phyloP scores from a whole-genome alignment of 2,797 vertebrate genomes.

The Paguma larvata region DNA sequence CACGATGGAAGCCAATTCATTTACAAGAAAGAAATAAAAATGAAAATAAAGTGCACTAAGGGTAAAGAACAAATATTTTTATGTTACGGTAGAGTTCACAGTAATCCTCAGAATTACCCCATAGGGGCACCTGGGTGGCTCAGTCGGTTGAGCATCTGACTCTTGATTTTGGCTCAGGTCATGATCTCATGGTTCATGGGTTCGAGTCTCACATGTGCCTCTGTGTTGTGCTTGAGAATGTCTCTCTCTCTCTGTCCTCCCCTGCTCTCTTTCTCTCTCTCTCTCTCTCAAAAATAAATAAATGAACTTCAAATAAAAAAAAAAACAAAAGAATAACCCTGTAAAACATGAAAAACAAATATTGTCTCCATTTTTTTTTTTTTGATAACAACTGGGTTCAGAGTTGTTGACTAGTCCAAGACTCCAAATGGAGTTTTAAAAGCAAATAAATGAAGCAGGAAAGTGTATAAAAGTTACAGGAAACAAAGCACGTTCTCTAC shows the following conservation, averaged over 20 bases:
- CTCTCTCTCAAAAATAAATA: too few relatives aligned
- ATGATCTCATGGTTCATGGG: too few relatives aligned
- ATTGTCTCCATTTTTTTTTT: not conserved
- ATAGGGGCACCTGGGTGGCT: not conserved
- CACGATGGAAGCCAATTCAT: slow-evolving; percentile 3
- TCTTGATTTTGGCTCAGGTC: too few relatives aligned
- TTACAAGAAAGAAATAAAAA: slow-evolving; percentile 58
- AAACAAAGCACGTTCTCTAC: slow-evolving; percentile 37
- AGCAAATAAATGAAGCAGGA: slow-evolving; percentile 38
- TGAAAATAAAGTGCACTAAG: slow-evolving; percentile 25
- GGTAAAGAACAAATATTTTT: slow-evolving; percentile 42
- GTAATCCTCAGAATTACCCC: not conserved
- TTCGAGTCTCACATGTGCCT: too few relatives aligned
- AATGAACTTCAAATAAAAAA: too few relatives aligned
- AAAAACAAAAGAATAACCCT: not conserved
- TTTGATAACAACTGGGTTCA: not conserved
- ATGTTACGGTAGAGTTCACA: not conserved
- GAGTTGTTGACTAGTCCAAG: not conserved
- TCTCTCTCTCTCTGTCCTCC: too few relatives aligned
- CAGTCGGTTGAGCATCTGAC: too few relatives aligned
- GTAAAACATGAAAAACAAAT: slow-evolving; percentile 45
- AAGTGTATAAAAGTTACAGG: not conserved
- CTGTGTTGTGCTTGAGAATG: too few relatives aligned
- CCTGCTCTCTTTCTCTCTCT: too few relatives aligned
- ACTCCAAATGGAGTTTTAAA: slow-evolving; percentile 27